Evolutionary conservation across 2,797 vertebrate species (phyloP).

Genomic region (Sus cebifrons): DNA sequence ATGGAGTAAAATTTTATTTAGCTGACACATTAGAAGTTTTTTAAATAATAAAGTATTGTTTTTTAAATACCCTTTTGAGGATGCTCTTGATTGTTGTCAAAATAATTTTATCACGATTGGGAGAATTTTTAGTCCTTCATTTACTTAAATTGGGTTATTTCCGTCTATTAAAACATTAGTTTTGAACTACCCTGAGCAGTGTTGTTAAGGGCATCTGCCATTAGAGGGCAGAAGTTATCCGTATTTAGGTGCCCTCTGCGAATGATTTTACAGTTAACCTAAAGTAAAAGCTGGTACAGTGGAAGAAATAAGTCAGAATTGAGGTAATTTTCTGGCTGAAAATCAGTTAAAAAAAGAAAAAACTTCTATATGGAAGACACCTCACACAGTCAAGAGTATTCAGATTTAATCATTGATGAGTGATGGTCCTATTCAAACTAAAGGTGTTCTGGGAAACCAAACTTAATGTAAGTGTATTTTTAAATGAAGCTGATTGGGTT

Average conservation of each 20-base stretch:
- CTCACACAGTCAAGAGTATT: fast-evolving
- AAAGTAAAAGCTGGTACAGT: background rate
- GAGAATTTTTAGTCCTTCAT: background rate
- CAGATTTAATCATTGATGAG: fast-evolving
- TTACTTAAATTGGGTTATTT: conserved; percentile 63
- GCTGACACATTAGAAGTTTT: background rate
- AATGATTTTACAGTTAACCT: conserved; percentile 15
- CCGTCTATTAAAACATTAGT: background rate
- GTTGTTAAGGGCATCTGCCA: conserved; percentile 73
- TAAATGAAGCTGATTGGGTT: background rate
- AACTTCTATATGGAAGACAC: background rate
- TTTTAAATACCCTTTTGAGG: background rate
- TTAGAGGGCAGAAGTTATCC: conserved; percentile 85
- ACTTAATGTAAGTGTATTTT: background rate
- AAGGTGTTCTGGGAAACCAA: background rate
- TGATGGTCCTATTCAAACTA: background rate
- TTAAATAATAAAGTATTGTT: background rate
- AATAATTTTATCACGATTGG: background rate
- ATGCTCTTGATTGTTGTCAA: background rate
- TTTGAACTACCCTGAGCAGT: conserved; percentile 11
- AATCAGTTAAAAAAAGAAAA: fast-evolving
- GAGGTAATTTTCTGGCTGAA: background rate
- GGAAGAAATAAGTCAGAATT: background rate
- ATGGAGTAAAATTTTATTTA: background rate
- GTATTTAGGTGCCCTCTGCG: background rate